phyloP scores from a whole-genome alignment of 2,113 vertebrate genomes.

The Nanorana parkeri region DNA sequence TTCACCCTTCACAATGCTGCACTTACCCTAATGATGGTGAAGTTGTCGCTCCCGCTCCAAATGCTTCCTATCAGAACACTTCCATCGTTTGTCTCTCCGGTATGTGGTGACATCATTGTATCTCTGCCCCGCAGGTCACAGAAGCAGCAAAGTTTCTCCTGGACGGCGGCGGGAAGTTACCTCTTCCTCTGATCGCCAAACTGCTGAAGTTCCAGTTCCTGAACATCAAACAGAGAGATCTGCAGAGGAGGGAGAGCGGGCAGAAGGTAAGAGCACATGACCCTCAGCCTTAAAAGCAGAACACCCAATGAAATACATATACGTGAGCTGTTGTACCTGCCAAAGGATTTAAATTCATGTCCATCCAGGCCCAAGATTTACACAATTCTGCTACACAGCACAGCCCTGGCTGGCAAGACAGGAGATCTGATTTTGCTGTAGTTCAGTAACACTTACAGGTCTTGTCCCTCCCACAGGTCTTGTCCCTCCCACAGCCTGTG shows the following conservation, averaged over 20 bases:
- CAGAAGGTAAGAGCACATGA: conserved; percentile 70
- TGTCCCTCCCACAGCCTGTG: too few species aligned
- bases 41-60: not conserved
- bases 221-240: conserved; percentile 77
- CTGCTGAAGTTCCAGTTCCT: conserved; percentile 90
- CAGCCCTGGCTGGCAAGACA: too few species aligned
- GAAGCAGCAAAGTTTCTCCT: conserved; percentile 77
- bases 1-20: too few species aligned
- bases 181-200: conserved; percentile 83
- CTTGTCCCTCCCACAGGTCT: too few species aligned
- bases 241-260: conserved; percentile 73
- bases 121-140: conserved; percentile 73
- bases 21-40: not conserved
- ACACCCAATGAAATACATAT: too few species aligned
- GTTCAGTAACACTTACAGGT: too few species aligned
- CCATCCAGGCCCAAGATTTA: too few species aligned
- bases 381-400: too few species aligned
- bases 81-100: not conserved
- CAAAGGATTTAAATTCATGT: too few species aligned
- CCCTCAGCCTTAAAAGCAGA: too few species aligned
- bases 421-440: too few species aligned
- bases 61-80: not conserved
- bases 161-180: conserved; percentile 77
- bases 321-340: too few species aligned
- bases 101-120: not conserved